Conservation (phyloP, 1,140 invertebrate genomes). For the Drosophila rhopaloa region DNA sequence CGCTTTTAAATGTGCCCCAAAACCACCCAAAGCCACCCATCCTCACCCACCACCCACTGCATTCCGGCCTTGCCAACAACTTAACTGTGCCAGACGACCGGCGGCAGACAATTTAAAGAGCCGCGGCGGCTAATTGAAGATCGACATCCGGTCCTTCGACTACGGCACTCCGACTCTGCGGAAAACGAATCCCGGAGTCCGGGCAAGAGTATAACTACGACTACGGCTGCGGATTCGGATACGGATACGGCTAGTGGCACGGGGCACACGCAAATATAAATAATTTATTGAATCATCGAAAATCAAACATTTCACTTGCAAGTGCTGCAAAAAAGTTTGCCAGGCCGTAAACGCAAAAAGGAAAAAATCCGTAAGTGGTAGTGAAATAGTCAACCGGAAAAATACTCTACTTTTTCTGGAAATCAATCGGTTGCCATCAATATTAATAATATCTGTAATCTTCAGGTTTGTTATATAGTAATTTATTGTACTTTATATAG, state of each 20-base stretch:
- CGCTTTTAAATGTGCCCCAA: conserved; percentile 76
- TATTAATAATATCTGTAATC: no score
- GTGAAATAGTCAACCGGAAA: not conserved
- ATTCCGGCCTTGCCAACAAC: conserved; percentile 57
- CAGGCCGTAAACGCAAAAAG: conserved; percentile 26
- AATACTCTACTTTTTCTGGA: conserved; percentile 1
- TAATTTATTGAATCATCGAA: conserved; percentile 83
- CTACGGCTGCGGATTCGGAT: not conserved
- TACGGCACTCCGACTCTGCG: not conserved
- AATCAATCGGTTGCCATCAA: no score
- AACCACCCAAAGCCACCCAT: not conserved
- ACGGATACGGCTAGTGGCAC: not conserved
- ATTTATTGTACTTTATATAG: no score
- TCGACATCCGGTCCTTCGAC: conserved; percentile 43
- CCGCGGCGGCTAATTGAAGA: conserved; percentile 69
- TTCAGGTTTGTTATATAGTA: no score
- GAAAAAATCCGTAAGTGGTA: not conserved
- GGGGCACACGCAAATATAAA: conserved; percentile 77
- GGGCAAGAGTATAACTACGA: not conserved
- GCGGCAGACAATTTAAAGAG: conserved; percentile 66
- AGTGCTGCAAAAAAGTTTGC: conserved; percentile 69
- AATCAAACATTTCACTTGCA: conserved; percentile 83
- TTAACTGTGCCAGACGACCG: conserved; percentile 57
- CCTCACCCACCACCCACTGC: not conserved
- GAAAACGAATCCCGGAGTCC: not conserved